Evolutionary conservation across 2,797 vertebrate species (phyloP).

Genomic region (Sebastes iracundus): DNA sequence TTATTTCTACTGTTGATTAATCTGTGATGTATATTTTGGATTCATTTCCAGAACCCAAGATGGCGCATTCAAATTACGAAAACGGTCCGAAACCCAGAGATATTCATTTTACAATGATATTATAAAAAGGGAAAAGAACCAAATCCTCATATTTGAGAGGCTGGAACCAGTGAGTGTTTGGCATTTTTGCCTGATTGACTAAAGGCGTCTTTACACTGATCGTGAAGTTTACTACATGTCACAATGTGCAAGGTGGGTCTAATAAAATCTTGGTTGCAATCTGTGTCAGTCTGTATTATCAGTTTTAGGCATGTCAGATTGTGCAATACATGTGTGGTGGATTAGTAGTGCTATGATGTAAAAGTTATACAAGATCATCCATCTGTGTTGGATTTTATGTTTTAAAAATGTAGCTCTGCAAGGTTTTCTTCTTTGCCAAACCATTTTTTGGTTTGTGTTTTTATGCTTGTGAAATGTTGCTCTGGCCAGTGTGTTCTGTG

Average conservation of each 20-base stretch:
- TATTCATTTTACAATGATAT: neutral
- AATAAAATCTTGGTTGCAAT: neutral
- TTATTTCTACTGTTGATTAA: constrained; percentile 4
- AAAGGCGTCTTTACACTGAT: neutral
- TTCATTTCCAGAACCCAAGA: neutral
- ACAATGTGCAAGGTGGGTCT: neutral
- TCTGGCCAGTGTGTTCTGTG: neutral
- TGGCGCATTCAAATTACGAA: neutral
- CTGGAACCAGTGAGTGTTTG: neutral
- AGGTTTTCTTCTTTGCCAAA: neutral
- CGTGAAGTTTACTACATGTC: neutral
- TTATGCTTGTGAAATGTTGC: neutral
- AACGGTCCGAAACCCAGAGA: neutral
- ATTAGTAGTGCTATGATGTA: neutral
- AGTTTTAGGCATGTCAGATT: neutral
- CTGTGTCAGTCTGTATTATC: neutral
- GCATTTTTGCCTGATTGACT: neutral
- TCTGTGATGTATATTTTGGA: constrained; percentile 3
- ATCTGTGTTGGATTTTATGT: neutral
- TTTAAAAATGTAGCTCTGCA: neutral
- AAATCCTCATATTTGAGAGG: neutral
- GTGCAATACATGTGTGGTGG: neutral
- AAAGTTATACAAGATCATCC: neutral
- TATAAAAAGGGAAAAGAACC: neutral
- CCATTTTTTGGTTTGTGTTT: neutral